phyloP scores from a whole-genome alignment of 2,888 invertebrate species.

The Polyommatus iphigenia region DNA sequence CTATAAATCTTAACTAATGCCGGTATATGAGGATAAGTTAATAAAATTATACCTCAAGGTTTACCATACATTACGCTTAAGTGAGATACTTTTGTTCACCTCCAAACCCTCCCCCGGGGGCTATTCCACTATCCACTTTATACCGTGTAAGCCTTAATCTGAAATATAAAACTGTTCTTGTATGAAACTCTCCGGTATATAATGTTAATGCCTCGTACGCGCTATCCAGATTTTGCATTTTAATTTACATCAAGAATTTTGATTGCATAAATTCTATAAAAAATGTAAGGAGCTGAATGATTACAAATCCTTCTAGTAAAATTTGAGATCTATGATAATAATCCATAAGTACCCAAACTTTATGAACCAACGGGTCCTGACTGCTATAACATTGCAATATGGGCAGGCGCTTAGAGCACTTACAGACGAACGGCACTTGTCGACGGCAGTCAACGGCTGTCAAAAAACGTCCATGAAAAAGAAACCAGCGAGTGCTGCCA shows the following conservation, averaged over 20 bases:
- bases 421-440: too few relatives aligned
- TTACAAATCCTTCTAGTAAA: too few relatives aligned
- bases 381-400: too few relatives aligned
- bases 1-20: slow-evolving; percentile 20
- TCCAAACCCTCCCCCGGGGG: slow-evolving; percentile 43
- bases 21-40: slow-evolving; percentile 11
- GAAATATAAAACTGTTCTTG: slow-evolving; percentile 38
- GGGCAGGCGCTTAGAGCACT: too few relatives aligned
- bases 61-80: slow-evolving; percentile 36
- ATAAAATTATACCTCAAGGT: slow-evolving; percentile 30
- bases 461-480: too few relatives aligned
- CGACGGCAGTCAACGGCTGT: too few relatives aligned
- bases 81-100: slow-evolving; percentile 37
- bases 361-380: too few relatives aligned
- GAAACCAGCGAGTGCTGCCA: too few relatives aligned
- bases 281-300: too few relatives aligned
- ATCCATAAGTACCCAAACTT: too few relatives aligned
- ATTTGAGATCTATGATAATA: too few relatives aligned
- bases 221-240: background rate
- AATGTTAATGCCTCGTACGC: background rate
- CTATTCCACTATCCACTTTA: slow-evolving; percentile 42
- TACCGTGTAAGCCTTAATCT: slow-evolving; percentile 42
- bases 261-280: too few relatives aligned
- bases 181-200: slow-evolving; percentile 16
- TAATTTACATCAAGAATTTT: background rate